Conservation (phyloP, 2,113 vertebrate species). For the Edolisoma coerulescens region DNA sequence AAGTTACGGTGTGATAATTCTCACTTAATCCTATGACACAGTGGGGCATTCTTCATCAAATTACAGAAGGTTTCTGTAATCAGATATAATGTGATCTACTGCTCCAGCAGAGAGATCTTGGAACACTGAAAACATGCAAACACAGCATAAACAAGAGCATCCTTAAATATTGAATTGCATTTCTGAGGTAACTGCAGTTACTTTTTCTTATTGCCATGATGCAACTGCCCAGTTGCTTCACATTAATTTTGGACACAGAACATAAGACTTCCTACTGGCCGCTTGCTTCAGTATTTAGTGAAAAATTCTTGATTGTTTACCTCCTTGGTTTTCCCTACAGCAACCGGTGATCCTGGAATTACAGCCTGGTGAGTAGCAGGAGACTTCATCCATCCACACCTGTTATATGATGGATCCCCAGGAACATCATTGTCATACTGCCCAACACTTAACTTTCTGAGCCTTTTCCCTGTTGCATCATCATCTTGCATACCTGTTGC, state of each 20-base stretch:
- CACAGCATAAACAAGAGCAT: not conserved
- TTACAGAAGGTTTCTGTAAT: not conserved
- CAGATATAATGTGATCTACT: not conserved
- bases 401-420: constrained; percentile 56
- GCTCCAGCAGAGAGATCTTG: not conserved
- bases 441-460: constrained; percentile 71
- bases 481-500: constrained; percentile 58
- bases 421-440: constrained; percentile 76
- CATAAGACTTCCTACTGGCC: not conserved
- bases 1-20: not conserved
- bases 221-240: not conserved
- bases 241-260: not conserved
- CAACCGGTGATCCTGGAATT: constrained; percentile 42
- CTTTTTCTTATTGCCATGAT: not conserved
- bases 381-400: constrained; percentile 74
- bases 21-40: not conserved
- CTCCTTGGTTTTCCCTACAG: constrained; percentile 72
- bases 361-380: not conserved
- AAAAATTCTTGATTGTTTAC: constrained; percentile 55
- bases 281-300: not conserved
- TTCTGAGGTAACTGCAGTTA: not conserved
- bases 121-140: not conserved
- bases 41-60: not conserved
- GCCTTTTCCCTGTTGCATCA: constrained; percentile 28
- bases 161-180: not conserved